phyloP scores from a whole-genome alignment of 2,797 vertebrate genomes.

The Fistularia commersonii region DNA sequence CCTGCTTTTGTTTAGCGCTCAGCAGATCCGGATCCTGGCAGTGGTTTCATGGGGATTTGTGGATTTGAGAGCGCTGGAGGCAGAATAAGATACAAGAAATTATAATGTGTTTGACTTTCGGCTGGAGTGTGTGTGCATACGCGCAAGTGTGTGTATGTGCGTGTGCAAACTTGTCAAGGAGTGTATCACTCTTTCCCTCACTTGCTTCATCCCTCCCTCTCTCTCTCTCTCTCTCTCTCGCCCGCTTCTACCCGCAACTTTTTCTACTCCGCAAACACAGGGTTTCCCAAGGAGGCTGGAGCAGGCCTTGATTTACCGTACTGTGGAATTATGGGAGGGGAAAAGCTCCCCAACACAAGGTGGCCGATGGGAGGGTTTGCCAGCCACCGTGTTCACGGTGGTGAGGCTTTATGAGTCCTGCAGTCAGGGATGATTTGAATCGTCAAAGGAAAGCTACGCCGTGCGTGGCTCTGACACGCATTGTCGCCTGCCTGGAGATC shows the following conservation, averaged over 20 bases:
- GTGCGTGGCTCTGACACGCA: slow-evolving; percentile 36
- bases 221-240: slow-evolving; percentile 6
- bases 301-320: slow-evolving; percentile 56
- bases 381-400: slow-evolving; percentile 40
- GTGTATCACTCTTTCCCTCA: slow-evolving; percentile 45
- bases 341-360: slow-evolving; percentile 44
- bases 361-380: slow-evolving; percentile 35
- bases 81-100: slow-evolving; percentile 52
- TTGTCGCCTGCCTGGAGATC: slow-evolving; percentile 54
- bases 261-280: slow-evolving; percentile 45
- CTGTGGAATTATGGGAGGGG: slow-evolving; percentile 54
- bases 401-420: slow-evolving; percentile 46
- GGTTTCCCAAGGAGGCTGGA: slow-evolving; percentile 38
- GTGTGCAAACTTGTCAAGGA: slow-evolving; percentile 42
- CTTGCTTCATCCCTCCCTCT: slow-evolving; percentile 9
- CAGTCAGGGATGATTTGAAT: slow-evolving; percentile 45
- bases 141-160: slow-evolving; percentile 5
- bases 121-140: slow-evolving; percentile 20
- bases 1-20: slow-evolving; percentile 58
- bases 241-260: slow-evolving; percentile 8
- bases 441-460: slow-evolving; percentile 28
- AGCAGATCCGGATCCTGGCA: slow-evolving; percentile 50
- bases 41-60: slow-evolving; percentile 60
- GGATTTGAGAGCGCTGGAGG: slow-evolving; percentile 48
- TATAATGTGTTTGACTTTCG: slow-evolving; percentile 61